Evolutionary conservation across 2,113 vertebrate species (phyloP).

Genomic region (Eulemur rufifrons): DNA sequence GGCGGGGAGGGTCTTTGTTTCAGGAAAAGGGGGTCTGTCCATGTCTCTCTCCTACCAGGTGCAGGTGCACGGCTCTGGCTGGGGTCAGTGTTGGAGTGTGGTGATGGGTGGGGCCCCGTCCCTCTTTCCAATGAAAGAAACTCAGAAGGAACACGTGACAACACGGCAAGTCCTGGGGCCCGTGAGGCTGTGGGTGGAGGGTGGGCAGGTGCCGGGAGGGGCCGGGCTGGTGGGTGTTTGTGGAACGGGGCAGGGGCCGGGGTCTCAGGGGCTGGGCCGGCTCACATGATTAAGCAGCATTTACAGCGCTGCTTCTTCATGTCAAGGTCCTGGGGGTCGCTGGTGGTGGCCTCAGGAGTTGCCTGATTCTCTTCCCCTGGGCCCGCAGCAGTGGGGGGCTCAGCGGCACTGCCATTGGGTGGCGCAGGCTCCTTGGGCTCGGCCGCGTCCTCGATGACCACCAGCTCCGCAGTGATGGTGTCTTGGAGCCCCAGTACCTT

Average conservation of each 20-base stretch:
- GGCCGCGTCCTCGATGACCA: slow-evolving; percentile 88
- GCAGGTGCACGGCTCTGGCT: not conserved
- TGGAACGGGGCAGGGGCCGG: slow-evolving; percentile 48
- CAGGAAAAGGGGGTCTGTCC: not conserved
- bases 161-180: slow-evolving; percentile 26
- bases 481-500: slow-evolving; percentile 93
- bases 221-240: slow-evolving; percentile 53
- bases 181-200: not conserved
- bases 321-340: slow-evolving; percentile 84
- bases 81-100: not conserved
- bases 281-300: slow-evolving; percentile 96
- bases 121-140: slow-evolving; percentile 9
- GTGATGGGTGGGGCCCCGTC: not conserved
- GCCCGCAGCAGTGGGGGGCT: slow-evolving; percentile 55
- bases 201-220: slow-evolving; percentile 37
- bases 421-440: slow-evolving; percentile 82
- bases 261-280: not conserved
- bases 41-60: slow-evolving; percentile 4
- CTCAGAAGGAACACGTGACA: not conserved
- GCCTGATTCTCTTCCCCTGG: slow-evolving; percentile 70
- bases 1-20: not conserved
- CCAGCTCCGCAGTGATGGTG: slow-evolving; percentile 93
- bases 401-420: slow-evolving; percentile 86
- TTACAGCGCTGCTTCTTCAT: slow-evolving; percentile 94
- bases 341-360: slow-evolving; percentile 60